These are phyloP conservation scores for Dunckerocampus dactyliophorus DNA, from an alignment of 2,113 vertebrate genomes.

Conservation along the genomic window DNA sequence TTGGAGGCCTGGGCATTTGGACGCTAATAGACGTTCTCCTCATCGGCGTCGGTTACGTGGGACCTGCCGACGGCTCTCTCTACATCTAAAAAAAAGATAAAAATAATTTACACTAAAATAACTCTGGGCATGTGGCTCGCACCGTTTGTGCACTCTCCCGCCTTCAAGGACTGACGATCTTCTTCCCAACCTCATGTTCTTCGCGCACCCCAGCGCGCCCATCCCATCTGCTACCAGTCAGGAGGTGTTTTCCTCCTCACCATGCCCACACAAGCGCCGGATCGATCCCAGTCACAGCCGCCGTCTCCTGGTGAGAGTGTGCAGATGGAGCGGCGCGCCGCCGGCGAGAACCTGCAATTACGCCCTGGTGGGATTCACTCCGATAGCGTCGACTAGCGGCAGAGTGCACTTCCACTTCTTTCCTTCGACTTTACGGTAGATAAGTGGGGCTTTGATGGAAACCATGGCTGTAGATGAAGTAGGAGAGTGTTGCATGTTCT, in stretches of 20 bases:
- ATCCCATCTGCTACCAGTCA: constrained; percentile 65
- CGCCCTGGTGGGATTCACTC: not conserved
- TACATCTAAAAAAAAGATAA: constrained; percentile 80
- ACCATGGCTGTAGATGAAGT: no score
- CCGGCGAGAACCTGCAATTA: constrained; percentile 27
- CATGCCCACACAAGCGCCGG: constrained; percentile 48
- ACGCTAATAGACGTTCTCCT: constrained; percentile 93
- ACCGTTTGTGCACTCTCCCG: constrained; percentile 21
- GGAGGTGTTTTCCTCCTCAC: constrained; percentile 54
- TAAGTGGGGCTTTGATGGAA: not conserved
- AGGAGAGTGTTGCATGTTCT: not conserved
- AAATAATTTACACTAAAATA: not conserved
- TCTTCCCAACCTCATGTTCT: constrained; percentile 36
- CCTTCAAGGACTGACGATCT: constrained; percentile 40
- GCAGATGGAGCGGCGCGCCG: constrained; percentile 31
- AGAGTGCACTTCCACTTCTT: no score
- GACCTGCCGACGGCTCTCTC: constrained; percentile 93
- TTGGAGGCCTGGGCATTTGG: constrained; percentile 97
- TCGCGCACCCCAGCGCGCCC: constrained; percentile 30
- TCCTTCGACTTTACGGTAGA: constrained; percentile 6
- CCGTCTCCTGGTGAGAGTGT: constrained; percentile 45
- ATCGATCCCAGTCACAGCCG: constrained; percentile 56
- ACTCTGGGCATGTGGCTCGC: constrained; percentile 5
- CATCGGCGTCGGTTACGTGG: constrained; percentile 93
- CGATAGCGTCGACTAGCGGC: not conserved